Base-by-base conservation (phyloP, 1,140 invertebrate genomes). In the Zaprionus capensis region DNA sequence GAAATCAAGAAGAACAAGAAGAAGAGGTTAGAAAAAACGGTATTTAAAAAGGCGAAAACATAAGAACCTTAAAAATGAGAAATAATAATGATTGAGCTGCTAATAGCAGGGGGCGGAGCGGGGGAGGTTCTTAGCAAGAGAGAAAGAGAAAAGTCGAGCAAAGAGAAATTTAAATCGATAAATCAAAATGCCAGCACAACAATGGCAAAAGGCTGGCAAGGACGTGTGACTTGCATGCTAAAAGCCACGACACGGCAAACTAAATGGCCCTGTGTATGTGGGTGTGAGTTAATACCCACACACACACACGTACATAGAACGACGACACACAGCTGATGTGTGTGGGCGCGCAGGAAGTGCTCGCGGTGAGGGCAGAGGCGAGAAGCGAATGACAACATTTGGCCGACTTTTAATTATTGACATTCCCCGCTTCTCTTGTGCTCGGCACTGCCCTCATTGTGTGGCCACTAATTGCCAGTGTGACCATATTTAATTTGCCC, bases 371-470 rank as follows among this genome's bases (percentile, higher is more conserved):
- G 31, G 31, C 31, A 7, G 9, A 7, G 28, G 28, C 28, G 7
- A 31, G 7, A 9, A 31, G 56, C 63, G 84, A 90, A 88, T 88
- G 84, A 88, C 84, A 88, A 84, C 84, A 88, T 88, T 88, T 88
- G 85, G 81, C 75, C 85, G 84, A 73, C 84, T 88, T 88, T 88
- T 88, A 88, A 90, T 88, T 88, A 88, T 88, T 90, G 84, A 81
- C 84, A 88, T 88, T 69, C 76, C 69, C 74, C 61, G 6, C 28
- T 55, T 41, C 28, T 56, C 53, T 69, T 68, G n/a, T 34, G 34
- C 64, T 68, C 46, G 22, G 38, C 36, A 24, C 24, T 28, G 28
- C 28, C 28, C 28, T 28, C 28, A 28, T 36, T 66, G 41, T 34
- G 44, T 49, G 46, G 46, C 22, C 20, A 51, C 46, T 51, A 51